phyloP scores from a whole-genome alignment of 2,113 vertebrate species.

The Cyphotilapia sp. region DNA sequence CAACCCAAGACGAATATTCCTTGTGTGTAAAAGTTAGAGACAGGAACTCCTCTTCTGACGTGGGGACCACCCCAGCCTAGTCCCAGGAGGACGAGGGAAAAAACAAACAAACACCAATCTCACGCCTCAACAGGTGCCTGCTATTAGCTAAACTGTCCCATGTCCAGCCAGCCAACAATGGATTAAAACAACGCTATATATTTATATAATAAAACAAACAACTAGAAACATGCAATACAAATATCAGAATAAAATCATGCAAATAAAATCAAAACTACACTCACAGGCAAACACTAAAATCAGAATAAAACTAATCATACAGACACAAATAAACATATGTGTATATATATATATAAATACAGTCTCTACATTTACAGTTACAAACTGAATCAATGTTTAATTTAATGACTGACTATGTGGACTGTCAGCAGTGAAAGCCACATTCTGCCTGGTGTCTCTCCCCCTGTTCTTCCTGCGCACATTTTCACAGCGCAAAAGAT shows the following conservation, averaged over 20 bases:
- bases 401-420: neutral
- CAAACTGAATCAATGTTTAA: neutral
- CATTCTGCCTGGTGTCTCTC: neutral
- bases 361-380: neutral
- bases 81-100: neutral
- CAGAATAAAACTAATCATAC: accelerated
- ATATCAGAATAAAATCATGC: neutral
- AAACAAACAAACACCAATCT: neutral
- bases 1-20: neutral
- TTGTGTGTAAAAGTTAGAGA: neutral
- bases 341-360: neutral
- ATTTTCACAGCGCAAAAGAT: neutral
- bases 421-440: neutral
- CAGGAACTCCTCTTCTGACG: neutral
- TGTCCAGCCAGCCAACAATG: neutral
- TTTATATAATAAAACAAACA: neutral
- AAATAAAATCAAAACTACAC: neutral
- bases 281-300: neutral
- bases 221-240: neutral
- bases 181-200: neutral
- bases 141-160: neutral
- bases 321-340: neutral
- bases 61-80: neutral
- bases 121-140: neutral
- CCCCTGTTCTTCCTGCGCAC: neutral